Evolutionary conservation across 2,888 invertebrate species (phyloP).

Genomic region (Panopea generosa): DNA sequence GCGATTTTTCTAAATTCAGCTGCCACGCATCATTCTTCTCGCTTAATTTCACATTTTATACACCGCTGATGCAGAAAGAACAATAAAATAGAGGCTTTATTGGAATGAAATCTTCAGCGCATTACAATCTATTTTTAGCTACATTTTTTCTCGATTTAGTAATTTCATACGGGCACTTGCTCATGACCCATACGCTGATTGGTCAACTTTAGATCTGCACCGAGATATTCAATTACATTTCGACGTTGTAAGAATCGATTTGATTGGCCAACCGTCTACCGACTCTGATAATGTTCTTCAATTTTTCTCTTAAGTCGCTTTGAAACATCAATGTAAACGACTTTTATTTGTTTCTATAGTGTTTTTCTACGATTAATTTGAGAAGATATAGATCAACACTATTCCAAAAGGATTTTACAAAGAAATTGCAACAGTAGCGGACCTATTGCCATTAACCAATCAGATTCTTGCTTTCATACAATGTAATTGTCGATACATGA

Average conservation of each 20-base stretch:
- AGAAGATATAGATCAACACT: too few relatives aligned
- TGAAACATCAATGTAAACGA: too few relatives aligned
- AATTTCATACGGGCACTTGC: constrained; percentile 68
- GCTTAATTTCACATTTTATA: too few relatives aligned
- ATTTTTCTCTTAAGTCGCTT: too few relatives aligned
- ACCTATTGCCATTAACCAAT: constrained; percentile 58
- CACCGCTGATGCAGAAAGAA: constrained; percentile 3
- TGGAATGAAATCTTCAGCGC: neutral
- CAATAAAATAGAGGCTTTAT: neutral
- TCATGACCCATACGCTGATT: constrained; percentile 58
- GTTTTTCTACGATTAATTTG: too few relatives aligned
- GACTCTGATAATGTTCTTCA: too few relatives aligned
- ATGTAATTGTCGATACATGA: constrained; percentile 78
- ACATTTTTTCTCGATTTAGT: constrained; percentile 47
- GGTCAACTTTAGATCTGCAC: constrained; percentile 55
- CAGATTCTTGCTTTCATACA: constrained; percentile 56
- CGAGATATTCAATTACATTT: constrained; percentile 57
- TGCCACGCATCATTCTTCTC: too few relatives aligned
- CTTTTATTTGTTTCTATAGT: too few relatives aligned
- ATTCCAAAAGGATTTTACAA: too few relatives aligned
- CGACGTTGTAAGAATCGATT: constrained; percentile 33
- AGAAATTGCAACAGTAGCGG: neutral
- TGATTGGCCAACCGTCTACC: constrained; percentile 37
- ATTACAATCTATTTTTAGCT: constrained; percentile 42
- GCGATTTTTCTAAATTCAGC: too few relatives aligned